Evolutionary conservation across 1,140 invertebrate genomes (phyloP), one percentile per base, ranked within the genome.

Genomic region (Tetragonula clypearis): DNA sequence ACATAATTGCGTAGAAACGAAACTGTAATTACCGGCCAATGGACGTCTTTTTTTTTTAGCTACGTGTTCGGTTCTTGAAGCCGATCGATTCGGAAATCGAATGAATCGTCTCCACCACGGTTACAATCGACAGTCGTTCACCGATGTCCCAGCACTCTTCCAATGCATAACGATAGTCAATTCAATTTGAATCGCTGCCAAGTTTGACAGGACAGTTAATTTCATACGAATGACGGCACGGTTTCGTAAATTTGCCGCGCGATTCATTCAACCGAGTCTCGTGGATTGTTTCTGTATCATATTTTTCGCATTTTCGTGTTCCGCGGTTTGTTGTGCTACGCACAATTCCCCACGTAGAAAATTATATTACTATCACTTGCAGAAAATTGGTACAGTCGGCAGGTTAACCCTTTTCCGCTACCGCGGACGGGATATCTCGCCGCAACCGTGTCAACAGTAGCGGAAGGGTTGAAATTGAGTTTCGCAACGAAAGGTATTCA

Each of bases 171-270:
- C 88, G 90, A 92, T 90, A 90, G 88, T 91, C 88, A 85, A 92
- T 92, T 92, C 91, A 92, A 92, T 92, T 92, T 92, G 86, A 92
- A 92, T 92, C 91, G 87, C 75, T 87, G 87, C 90, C 88, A 92
- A 91, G 84, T 86, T 90, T 88, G 88, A 92, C 88, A 83, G 88
- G 86, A 91, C 90, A 91, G 91, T 92, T 91, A 91, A 92, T 92
- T 92, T 90, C 87, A 86, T 74, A 85, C 89, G 90, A 92, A 92
- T 91, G 92, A 91, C 88, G 88, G 60, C 77, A 71, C 77, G 82
- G 77, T 88, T 85, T 86, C 60, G 75, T 55, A 78, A 87, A 90
- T 92, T 92, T 85, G 81, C 79, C 65, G 62, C 69, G 60, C 84
- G 82, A 87, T 84, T 82, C 82, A 80, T 85, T 87, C 85, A 60